Evolutionary conservation across 1,140 invertebrate genomes (phyloP).

Genomic region (Drosophila sp.): DNA sequence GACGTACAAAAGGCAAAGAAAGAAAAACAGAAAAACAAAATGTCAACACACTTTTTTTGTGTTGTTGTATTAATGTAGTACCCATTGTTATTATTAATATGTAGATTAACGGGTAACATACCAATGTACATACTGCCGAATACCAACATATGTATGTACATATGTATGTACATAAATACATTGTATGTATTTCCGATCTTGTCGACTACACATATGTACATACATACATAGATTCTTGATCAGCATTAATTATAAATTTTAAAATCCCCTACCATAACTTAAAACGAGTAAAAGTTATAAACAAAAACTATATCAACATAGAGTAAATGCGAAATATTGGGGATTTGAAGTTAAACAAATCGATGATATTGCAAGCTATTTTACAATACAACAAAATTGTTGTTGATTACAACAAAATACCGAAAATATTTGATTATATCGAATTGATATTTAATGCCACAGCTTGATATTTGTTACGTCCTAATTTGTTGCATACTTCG

Average conservation of each 20-base stretch:
- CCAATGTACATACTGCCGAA: background rate
- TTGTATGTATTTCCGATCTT: background rate
- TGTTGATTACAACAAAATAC: too few species aligned
- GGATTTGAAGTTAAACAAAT: too few species aligned
- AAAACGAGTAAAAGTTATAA: too few species aligned
- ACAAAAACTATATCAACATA: too few species aligned
- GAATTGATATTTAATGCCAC: too few species aligned
- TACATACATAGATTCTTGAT: background rate
- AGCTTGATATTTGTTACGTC: background rate
- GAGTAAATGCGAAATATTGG: too few species aligned
- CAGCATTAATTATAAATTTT: background rate
- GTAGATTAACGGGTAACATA: slow-evolving; percentile 24
- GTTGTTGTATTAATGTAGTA: slow-evolving; percentile 49
- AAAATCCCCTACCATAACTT: too few species aligned
- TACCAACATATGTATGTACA: background rate
- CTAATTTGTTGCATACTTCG: background rate
- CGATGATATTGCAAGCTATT: too few species aligned
- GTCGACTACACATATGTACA: background rate
- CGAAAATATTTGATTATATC: too few species aligned
- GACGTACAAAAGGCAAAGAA: slow-evolving; percentile 60
- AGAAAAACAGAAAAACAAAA: slow-evolving; percentile 52
- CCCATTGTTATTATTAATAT: slow-evolving; percentile 26
- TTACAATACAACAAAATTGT: too few species aligned
- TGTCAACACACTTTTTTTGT: slow-evolving; percentile 69
- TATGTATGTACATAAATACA: background rate